Evolutionary conservation across 2,113 vertebrate genomes (phyloP), one percentile per base, ranked within the genome.

Genomic region (Rhinopithecus roxellana): DNA sequence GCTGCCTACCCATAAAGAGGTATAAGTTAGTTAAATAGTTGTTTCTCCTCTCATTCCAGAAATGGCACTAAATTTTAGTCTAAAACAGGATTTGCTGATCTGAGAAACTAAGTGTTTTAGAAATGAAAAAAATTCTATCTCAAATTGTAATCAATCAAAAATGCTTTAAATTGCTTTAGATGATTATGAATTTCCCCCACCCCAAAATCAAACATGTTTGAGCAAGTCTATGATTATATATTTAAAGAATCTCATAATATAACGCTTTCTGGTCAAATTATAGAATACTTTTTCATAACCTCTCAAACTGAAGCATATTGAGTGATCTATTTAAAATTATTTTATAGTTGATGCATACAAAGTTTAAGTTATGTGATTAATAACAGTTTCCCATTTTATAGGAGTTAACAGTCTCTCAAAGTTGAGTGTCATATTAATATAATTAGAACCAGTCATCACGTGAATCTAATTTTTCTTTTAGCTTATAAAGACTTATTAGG

Each of bases 101-200:
- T 96, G 83, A 97, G 90, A 97, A 98, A 97, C 97, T 88, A 77
- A 95, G 90, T 96, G 85, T 94, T 97, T 98, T 90, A 94, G 93
- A 95, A 96, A 85, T 92, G 50, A 72, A 95, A 96, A 94, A 96
- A 97, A 85, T 10, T 50, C 48, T 91, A 74, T 97, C 92, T 96
- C 92, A 98, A 97, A 98, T 97, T 97, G 94, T 97, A 98, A 97
- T 97, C 98, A 98, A 97, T 97, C 97, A 98, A 95, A 98, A 95
- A 93, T 93, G 92, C 84, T 95, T 97, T 88, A 98, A 98, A 98
- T 98, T 98, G 96, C 97, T 93, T 98, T 96, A 96, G 95, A 93
- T 98, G 97, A 98, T 98, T 98, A 97, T 97, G 97, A 97, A 95
- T 95, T 95, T 27, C 59, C 82, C 94, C 95, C 88, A 95, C 94